Evolutionary conservation across 2,888 invertebrate genomes (phyloP).

Genomic region (Cerastis leucographa): DNA sequence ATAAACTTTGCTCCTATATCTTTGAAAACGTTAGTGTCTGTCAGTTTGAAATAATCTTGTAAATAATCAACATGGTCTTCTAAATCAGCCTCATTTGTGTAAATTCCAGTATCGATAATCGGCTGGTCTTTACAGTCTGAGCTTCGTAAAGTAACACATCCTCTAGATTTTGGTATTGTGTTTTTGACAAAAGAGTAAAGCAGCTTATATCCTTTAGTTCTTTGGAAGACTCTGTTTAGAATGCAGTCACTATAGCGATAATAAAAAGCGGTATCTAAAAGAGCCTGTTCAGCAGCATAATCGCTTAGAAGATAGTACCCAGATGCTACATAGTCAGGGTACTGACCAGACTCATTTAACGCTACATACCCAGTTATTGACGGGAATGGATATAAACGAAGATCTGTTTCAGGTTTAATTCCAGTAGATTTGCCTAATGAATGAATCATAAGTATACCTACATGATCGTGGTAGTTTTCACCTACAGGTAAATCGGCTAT

Average conservation of each 20-base stretch:
- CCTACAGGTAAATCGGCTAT: conserved; percentile 75
- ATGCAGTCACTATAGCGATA: conserved; percentile 59
- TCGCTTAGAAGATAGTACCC: background rate
- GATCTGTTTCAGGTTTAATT: background rate
- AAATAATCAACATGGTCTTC: conserved; percentile 43
- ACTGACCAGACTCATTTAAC: conserved; percentile 70
- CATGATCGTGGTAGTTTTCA: conserved; percentile 73
- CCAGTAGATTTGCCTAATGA: background rate
- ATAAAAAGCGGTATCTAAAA: background rate
- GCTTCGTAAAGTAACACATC: conserved; percentile 71
- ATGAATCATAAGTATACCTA: conserved; percentile 38
- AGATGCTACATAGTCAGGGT: conserved; percentile 75
- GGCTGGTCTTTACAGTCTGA: conserved; percentile 71
- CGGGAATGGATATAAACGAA: conserved; percentile 55
- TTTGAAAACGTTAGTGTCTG: conserved; percentile 36
- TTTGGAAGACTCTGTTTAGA: conserved; percentile 64
- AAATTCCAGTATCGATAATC: conserved; percentile 70
- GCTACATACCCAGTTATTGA: conserved; percentile 72
- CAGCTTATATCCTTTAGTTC: conserved; percentile 59
- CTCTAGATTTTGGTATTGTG: conserved; percentile 75
- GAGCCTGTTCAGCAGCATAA: background rate
- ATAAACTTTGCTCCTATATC: conserved; percentile 31
- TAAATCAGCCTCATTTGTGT: conserved; percentile 62
- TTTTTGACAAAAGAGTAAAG: conserved; percentile 68
- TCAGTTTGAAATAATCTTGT: conserved; percentile 36